Conservation (phyloP, 2,113 vertebrate genomes). For the Corythaeola cristata region DNA sequence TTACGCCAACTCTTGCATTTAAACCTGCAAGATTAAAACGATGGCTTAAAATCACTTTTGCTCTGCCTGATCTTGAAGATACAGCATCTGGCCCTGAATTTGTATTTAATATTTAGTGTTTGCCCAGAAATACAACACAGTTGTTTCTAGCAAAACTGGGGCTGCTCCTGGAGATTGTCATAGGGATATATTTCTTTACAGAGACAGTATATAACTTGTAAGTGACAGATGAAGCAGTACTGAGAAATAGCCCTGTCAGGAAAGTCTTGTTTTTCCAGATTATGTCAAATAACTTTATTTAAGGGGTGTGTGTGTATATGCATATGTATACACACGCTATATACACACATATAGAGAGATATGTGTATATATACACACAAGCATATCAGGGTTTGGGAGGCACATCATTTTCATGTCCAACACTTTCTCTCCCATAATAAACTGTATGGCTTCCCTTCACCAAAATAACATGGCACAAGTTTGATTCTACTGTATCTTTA, state of each 20-base stretch:
- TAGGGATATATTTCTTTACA: background rate
- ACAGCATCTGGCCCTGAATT: background rate
- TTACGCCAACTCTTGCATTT: background rate
- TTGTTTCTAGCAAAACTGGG: background rate
- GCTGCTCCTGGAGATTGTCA: background rate
- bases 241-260: slow-evolving; percentile 7
- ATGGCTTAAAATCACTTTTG: background rate
- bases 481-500: background rate
- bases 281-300: background rate
- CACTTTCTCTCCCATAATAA: background rate
- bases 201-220: background rate
- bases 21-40: background rate
- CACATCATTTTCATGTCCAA: background rate
- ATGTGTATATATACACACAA: background rate
- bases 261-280: slow-evolving; percentile 14
- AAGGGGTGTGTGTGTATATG: background rate
- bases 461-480: background rate
- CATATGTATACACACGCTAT: background rate
- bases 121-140: background rate
- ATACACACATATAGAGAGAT: background rate
- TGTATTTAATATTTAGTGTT: background rate
- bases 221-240: background rate
- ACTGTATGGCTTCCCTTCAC: background rate
- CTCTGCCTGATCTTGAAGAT: background rate
- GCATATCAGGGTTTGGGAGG: background rate